Percentiles rank a stretch among this genome's conserved stretches.
phyloP scores from a whole-genome alignment of 2,113 vertebrate species.

The Echinops telfairi region DNA sequence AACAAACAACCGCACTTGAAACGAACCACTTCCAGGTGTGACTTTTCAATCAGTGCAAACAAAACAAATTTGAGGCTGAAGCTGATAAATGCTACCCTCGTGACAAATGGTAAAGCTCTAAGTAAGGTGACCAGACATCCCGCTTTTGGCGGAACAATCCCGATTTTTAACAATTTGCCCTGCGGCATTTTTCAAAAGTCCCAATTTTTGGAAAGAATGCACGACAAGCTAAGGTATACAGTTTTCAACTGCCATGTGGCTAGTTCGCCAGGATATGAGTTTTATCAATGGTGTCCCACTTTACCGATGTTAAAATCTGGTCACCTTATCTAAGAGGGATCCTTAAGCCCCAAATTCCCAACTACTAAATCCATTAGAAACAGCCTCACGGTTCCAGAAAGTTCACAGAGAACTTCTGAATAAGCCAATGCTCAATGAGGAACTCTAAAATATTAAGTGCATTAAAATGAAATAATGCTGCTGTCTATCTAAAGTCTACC shows the following conservation, averaged over 20 bases:
- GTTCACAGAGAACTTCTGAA: not conserved
- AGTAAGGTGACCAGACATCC: no score
- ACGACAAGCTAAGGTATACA: no score
- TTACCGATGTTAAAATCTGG: no score
- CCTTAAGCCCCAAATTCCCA: not conserved
- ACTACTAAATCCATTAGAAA: not conserved
- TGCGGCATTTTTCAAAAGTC: no score
- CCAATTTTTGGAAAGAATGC: no score
- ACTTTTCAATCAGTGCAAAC: conserved; percentile 32
- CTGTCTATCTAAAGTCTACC: not conserved
- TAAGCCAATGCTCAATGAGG: not conserved
- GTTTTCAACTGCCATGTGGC: no score
- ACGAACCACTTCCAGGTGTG: not conserved
- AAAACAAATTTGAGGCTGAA: conserved; percentile 8
- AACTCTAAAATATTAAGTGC: not conserved
- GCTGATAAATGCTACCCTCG: not conserved
- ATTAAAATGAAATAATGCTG: not conserved
- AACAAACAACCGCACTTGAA: conserved; percentile 19
- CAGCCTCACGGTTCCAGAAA: not conserved
- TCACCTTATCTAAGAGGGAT: no score
- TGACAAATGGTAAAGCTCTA: not conserved
- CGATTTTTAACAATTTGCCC: no score
- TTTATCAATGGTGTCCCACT: no score
- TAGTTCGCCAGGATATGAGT: no score
- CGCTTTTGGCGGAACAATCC: no score